Evolutionary conservation across 2,113 vertebrate species (phyloP).

Genomic region (Nicator chloris): DNA sequence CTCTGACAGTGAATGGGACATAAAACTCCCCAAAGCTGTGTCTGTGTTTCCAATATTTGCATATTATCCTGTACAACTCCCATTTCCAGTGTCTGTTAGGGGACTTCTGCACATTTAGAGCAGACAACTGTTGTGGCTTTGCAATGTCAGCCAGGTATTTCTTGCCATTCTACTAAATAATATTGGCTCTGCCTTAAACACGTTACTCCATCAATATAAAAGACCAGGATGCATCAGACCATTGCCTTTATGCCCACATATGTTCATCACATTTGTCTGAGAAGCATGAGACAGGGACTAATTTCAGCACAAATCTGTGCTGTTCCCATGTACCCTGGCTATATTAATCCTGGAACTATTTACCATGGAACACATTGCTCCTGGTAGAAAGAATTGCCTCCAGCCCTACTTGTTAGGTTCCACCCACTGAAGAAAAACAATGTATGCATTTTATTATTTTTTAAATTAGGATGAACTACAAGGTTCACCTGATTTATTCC

Average conservation of each 20-base stretch:
- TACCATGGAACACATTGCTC: background rate
- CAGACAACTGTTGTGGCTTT: background rate
- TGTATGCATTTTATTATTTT: background rate
- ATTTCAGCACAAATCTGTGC: background rate
- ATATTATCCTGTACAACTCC: background rate
- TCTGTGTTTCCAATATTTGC: background rate
- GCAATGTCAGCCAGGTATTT: background rate
- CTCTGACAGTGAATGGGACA: background rate
- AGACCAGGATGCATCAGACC: background rate
- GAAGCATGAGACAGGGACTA: background rate
- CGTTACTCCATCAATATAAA: background rate
- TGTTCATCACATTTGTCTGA: background rate
- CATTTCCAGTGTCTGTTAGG: background rate
- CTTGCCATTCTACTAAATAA: background rate
- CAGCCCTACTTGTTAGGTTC: background rate
- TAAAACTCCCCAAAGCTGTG: background rate
- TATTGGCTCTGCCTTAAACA: background rate
- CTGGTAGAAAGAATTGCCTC: background rate
- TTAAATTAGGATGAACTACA: background rate
- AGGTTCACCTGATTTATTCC: background rate
- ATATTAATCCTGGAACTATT: conserved; percentile 6
- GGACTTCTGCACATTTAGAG: background rate
- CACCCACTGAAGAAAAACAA: background rate
- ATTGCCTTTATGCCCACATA: background rate
- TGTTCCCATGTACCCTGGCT: background rate